Conservation (phyloP, 1,140 invertebrate species). For the Euura lappo region DNA sequence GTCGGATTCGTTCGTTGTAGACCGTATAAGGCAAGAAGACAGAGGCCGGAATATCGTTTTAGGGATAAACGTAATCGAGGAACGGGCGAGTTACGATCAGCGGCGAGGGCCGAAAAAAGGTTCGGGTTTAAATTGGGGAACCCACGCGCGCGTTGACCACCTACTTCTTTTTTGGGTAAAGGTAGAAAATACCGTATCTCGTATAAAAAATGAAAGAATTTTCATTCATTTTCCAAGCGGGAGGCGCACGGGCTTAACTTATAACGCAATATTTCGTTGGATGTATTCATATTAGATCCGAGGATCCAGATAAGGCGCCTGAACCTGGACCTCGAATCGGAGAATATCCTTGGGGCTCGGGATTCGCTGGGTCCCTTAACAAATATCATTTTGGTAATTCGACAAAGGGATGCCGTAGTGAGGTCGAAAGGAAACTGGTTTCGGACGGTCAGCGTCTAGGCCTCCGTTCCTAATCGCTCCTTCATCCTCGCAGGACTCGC, state of each 20-base stretch:
- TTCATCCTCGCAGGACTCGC: too few species aligned
- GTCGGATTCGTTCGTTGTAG: too few species aligned
- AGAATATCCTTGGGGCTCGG: too few species aligned
- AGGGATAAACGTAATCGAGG: neutral
- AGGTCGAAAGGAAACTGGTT: too few species aligned
- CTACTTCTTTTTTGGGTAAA: neutral
- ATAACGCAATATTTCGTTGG: neutral
- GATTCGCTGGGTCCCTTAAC: too few species aligned
- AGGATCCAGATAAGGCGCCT: neutral
- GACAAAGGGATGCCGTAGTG: too few species aligned
- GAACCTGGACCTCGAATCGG: too few species aligned
- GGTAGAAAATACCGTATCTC: neutral
- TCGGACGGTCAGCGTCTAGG: too few species aligned
- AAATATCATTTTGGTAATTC: too few species aligned
- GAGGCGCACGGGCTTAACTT: neutral
- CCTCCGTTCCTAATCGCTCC: too few species aligned
- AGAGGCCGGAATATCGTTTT: neutral
- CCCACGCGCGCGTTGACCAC: neutral
- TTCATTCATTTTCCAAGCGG: slow-evolving; percentile 1
- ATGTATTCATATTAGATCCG: neutral
- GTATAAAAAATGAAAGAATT: neutral
- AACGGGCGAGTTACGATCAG: neutral
- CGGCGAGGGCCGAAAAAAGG: neutral
- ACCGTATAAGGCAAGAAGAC: too few species aligned
- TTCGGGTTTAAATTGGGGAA: neutral